These are phyloP conservation scores for Maniola hyperantus DNA, from an alignment of 2,888 invertebrate species.

Conservation along the genomic window DNA sequence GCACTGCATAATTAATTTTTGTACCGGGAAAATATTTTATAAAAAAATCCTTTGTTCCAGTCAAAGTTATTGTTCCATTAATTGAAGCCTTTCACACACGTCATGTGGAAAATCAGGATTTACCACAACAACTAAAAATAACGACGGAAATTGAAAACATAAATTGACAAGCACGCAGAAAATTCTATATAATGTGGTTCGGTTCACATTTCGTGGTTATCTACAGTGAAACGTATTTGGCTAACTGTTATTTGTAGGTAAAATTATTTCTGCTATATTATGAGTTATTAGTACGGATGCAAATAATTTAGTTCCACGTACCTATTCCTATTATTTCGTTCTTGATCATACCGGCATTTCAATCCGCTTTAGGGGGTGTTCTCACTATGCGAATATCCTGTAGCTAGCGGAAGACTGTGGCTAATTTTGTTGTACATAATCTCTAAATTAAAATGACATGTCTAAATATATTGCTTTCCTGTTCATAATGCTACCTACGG, in stretches of 20 bases:
- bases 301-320: constrained; percentile 9
- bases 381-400: no score
- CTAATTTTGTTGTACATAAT: no score
- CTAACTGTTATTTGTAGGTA: constrained; percentile 2
- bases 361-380: neutral
- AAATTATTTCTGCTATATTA: constrained; percentile 17
- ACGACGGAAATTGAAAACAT: constrained; percentile 3
- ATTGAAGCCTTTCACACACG: neutral
- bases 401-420: no score
- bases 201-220: constrained; percentile 6
- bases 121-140: constrained; percentile 2
- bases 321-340: constrained; percentile 20
- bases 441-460: no score
- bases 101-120: constrained; percentile 4
- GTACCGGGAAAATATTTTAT: neutral
- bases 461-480: no score
- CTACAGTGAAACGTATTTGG: neutral
- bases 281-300: neutral
- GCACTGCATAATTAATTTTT: neutral
- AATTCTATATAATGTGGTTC: constrained; percentile 15
- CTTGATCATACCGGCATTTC: constrained; percentile 6
- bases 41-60: constrained; percentile 1
- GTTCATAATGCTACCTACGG: no score
- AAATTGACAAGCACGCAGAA: constrained; percentile 6
- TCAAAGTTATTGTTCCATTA: neutral